Conservation (phyloP, 2,888 invertebrate genomes). For the Nineta flava region DNA sequence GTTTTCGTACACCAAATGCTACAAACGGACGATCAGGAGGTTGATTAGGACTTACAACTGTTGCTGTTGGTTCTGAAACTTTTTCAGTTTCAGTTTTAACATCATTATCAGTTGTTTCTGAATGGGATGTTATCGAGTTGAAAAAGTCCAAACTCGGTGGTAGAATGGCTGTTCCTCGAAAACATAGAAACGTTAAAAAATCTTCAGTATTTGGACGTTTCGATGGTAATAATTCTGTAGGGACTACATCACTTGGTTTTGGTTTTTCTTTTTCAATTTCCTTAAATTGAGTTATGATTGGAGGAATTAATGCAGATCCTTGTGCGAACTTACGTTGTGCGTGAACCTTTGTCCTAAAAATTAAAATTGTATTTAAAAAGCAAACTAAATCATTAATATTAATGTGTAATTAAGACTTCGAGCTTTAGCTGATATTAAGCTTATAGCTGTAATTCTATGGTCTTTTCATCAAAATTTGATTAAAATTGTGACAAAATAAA, state of each 20-base stretch:
- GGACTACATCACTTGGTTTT: constrained; percentile 27
- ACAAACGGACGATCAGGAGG: constrained; percentile 26
- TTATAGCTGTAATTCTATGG: not conserved
- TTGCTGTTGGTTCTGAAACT: constrained; percentile 18
- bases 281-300: constrained; percentile 41
- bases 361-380: constrained; percentile 8
- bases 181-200: constrained; percentile 70
- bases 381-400: constrained; percentile 3
- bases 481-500: not conserved
- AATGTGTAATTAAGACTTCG: not conserved
- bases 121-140: constrained; percentile 28
- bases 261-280: constrained; percentile 41
- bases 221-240: constrained; percentile 41
- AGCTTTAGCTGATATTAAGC: no score
- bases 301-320: constrained; percentile 46
- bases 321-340: constrained; percentile 82
- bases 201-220: constrained; percentile 71
- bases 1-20: constrained; percentile 38
- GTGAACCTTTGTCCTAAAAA: constrained; percentile 55
- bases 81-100: constrained; percentile 19
- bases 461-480: no score
- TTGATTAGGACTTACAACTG: constrained; percentile 14
- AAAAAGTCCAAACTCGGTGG: constrained; percentile 60
- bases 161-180: constrained; percentile 56
- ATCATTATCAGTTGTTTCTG: constrained; percentile 17